Conservation (phyloP, 37 sponge, comb jelly and placozoan species). For the Chondrosia reniformis region DNA sequence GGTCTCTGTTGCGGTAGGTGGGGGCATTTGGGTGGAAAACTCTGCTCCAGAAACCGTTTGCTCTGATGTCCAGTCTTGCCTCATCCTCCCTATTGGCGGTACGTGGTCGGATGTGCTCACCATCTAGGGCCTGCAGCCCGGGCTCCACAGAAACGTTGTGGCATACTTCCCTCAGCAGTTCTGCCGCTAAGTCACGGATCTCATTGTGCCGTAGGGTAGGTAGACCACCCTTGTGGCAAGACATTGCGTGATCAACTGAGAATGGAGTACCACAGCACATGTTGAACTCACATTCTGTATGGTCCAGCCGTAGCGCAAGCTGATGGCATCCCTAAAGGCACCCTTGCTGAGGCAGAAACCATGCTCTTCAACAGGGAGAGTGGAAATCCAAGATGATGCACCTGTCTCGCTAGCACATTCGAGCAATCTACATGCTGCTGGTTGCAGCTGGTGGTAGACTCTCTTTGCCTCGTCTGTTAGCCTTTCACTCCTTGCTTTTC, state of each 20-base stretch:
- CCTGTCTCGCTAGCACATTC: conserved; percentile 9
- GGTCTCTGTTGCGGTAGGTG: neutral
- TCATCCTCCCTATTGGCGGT: conserved; percentile 7
- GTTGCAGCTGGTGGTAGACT: neutral
- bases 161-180: neutral
- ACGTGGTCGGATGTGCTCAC: neutral
- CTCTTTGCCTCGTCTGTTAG: neutral
- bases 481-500: neutral
- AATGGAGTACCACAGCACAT: conserved; percentile 20
- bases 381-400: neutral
- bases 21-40: neutral
- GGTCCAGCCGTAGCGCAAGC: conserved; percentile 1
- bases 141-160: neutral
- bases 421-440: neutral
- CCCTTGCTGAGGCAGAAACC: neutral
- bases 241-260: conserved; percentile 11
- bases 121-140: neutral
- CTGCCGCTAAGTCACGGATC: neutral
- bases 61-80: neutral
- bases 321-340: neutral
- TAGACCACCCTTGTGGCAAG: conserved; percentile 15
- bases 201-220: conserved; percentile 8
- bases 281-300: neutral
- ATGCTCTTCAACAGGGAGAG: conserved; percentile 4
- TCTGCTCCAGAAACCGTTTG: conserved; percentile 7